Base-by-base conservation (phyloP, 2,888 invertebrate species). In the Xanthia icteritia region DNA sequence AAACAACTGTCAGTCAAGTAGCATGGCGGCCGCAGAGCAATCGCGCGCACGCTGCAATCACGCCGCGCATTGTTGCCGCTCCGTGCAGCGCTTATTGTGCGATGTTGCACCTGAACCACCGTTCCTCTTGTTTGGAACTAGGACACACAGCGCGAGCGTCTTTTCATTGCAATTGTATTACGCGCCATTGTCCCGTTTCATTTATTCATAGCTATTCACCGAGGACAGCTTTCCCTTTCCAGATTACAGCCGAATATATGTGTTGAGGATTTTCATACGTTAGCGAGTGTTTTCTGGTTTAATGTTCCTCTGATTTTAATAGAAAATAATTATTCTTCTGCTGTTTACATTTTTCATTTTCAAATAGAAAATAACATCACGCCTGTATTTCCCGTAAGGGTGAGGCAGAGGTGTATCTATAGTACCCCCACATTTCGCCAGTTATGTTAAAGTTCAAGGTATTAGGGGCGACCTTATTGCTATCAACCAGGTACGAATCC, bases 131-230 rank as follows among this genome's bases (percentile, higher is more conserved):
- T 96, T 94, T 91, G 92, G 90, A 95, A 95, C 91, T 96, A 86
- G 95, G 94, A 93, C 96, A 95, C 94, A 94, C 93, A 86, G 91
- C 92, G 90, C 92, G 88, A 82, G 90, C 92, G 94, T 95, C 96
- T 96, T 96, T 96, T 95, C 95, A 94, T 88, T 92, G 92, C 95
- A 95, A 96, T 96, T 96, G 96, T 95, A 92, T 95, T 94, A 94
- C 92, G 89, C 84, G 82, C 92, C 89, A 96, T 96, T 96, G 96
- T 96, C 93, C 91, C 89, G 91, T 94, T 94, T 94, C 95, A 95
- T 96, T 96, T 95, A 93, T 93, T 93, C 91, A 89, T 85, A 86
- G 85, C 90, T 90, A 88, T 91, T 91, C 92, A 92, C 89, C 90
- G 88, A 89, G 90, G 92, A 92, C 92, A 91, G 92, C 90, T 93